Evolutionary conservation across 30 jellyfish, hydroid and myxozoan genomes (phyloP).

Genomic region (Cassiopea xamachana): DNA sequence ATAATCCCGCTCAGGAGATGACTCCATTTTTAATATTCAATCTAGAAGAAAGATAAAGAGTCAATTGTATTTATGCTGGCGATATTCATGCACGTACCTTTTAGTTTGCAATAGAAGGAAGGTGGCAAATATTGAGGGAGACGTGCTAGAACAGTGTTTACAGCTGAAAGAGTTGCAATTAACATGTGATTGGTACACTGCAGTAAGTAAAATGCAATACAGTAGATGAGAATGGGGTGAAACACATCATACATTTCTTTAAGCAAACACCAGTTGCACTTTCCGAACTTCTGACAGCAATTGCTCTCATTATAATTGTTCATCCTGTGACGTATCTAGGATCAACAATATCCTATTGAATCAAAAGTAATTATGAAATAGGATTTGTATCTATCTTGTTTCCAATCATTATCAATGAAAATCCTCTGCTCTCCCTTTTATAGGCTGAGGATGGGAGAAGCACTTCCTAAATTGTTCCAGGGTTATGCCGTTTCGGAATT

Average conservation of each 20-base stretch:
- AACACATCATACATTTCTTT: not conserved
- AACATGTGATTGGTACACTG: not conserved
- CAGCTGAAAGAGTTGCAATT: not conserved
- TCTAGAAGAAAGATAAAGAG: not conserved
- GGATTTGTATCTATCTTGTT: not conserved
- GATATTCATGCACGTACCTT: not conserved
- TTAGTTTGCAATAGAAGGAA: not conserved
- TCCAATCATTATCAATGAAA: not conserved
- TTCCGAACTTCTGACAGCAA: not conserved
- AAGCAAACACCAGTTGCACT: not conserved
- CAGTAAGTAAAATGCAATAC: not conserved
- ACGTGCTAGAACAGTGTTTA: not conserved
- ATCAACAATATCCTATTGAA: not conserved
- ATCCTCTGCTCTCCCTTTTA: not conserved
- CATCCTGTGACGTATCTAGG: not conserved
- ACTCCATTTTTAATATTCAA: not conserved
- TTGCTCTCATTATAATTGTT: not conserved
- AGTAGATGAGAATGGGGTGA: not conserved
- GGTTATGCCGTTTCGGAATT: not conserved
- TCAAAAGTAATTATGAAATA: not conserved
- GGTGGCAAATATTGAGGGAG: not conserved
- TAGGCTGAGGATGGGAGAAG: not conserved
- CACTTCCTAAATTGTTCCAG: not conserved
- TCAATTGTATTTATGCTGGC: not conserved
- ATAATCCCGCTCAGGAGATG: not conserved